Percentiles rank a stretch among this genome's conserved stretches.
These are phyloP conservation scores for Rotaria macrura DNA, from an alignment of 2,888 invertebrate species.

Conservation along the genomic window DNA sequence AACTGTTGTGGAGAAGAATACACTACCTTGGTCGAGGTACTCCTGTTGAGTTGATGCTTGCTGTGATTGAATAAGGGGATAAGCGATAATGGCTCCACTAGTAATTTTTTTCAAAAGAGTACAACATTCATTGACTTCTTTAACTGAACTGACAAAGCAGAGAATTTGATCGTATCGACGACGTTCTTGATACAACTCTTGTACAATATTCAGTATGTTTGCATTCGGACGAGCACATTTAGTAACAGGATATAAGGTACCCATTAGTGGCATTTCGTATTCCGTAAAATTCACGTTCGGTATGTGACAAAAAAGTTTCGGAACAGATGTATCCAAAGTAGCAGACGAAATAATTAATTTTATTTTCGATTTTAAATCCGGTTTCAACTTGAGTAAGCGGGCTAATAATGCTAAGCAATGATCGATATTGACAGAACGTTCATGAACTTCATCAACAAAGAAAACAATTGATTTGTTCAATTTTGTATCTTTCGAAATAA, in stretches of 20 bases:
- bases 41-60: not conserved
- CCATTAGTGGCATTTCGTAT: not conserved
- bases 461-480: not conserved
- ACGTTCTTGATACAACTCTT: not conserved
- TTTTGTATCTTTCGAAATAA: not conserved
- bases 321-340: not conserved
- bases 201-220: conserved; percentile 1
- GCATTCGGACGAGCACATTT: not conserved
- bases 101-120: not conserved
- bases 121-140: not conserved
- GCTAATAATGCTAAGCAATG: conserved; percentile 20
- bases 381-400: not conserved
- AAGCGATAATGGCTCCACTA: not conserved
- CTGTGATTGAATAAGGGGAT: conserved; percentile 9
- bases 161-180: conserved; percentile 11
- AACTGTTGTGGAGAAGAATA: not conserved
- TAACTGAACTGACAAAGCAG: not conserved
- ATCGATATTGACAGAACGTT: not conserved
- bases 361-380: not conserved
- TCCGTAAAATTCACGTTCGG: not conserved
- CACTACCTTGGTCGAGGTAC: not conserved
- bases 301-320: not conserved
- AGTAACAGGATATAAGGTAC: not conserved
- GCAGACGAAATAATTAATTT: conserved; percentile 12
- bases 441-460: conserved; percentile 9